Evolutionary conservation across 2,888 invertebrate species (phyloP), one percentile per base, ranked within the genome.

Genomic region (Tiliacea aurago): DNA sequence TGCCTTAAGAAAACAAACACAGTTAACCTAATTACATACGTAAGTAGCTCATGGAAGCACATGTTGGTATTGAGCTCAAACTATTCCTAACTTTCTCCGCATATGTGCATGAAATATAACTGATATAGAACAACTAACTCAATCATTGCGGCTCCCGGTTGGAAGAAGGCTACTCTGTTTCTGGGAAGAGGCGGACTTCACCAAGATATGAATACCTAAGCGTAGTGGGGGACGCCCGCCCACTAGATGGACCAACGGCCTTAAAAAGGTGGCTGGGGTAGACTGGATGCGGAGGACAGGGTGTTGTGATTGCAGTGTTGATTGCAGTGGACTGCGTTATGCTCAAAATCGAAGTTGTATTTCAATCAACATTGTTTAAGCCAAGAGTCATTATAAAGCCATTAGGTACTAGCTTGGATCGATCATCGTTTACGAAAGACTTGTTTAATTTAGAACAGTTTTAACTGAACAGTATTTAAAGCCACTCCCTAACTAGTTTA

Each of bases 1-100:
- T 20, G 4, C 11, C 6, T 28, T n/a, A 55, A 65, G 43, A 77
- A 73, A 78, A 75, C 63, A 80, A 80, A 75, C 81, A 68, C 37
- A 33, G 28, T 64, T 78, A 69, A 81, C 78, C 81, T 69, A 69
- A 69, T 76, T 78, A 81, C 83, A 77, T 77, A 51, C 11, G 11
- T 41, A 66, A 78, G 64, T 66, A 81, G 56, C 61, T 51, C 45
- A 55, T n/a, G 69, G 59, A 61, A 55, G 55, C 59, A 76, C 69
- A 81, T 55, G 78, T 76, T 76, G 69, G 76, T 64, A 81, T 78
- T 76, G 81, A 80, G 76, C 43, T 51, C 47, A 81, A 81, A 78
- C 70, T 78, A 81, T 78, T 70, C n/a, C 18, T 33, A 78, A 81
- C 65, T 76, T 76, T 76, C 45, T 9, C 65, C 76, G 55, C 76